These are phyloP conservation scores for Himalopsyche tibetana DNA, from an alignment of 2,888 invertebrate genomes.

Conservation along the genomic window DNA sequence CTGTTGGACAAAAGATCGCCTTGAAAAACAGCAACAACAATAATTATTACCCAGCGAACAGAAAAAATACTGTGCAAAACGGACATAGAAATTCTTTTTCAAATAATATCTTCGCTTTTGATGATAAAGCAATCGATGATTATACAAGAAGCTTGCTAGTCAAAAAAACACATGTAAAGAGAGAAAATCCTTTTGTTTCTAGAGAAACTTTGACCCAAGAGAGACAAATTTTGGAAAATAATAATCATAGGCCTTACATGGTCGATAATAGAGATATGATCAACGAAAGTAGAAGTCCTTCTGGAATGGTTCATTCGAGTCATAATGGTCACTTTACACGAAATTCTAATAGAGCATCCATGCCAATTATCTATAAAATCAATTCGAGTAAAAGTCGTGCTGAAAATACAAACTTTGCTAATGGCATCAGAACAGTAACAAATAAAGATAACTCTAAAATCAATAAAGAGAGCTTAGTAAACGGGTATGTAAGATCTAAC, in stretches of 20 bases:
- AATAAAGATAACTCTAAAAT: too few species aligned
- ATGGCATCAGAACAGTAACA: too few species aligned
- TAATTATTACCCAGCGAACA: neutral
- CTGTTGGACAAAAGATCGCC: neutral
- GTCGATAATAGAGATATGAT: neutral
- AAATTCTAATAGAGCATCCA: neutral
- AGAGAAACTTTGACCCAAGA: neutral
- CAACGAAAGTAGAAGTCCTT: conserved; percentile 3
- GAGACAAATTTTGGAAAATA: neutral
- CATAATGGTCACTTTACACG: neutral
- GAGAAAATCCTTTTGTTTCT: neutral
- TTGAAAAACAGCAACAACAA: neutral
- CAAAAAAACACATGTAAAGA: neutral
- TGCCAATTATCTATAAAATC: neutral
- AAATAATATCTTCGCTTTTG: neutral
- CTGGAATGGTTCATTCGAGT: neutral
- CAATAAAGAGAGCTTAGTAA: too few species aligned
- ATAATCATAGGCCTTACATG: neutral
- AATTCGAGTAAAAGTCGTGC: too few species aligned
- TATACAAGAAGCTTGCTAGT: neutral
- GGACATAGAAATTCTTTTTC: neutral
- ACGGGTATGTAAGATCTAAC: too few species aligned
- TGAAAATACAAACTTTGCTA: too few species aligned
- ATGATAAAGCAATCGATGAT: neutral
- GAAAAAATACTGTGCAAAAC: too few species aligned